Evolutionary conservation across 2,888 invertebrate genomes (phyloP), one percentile per base, ranked within the genome.

Genomic region (Eupithecia inturbata): DNA sequence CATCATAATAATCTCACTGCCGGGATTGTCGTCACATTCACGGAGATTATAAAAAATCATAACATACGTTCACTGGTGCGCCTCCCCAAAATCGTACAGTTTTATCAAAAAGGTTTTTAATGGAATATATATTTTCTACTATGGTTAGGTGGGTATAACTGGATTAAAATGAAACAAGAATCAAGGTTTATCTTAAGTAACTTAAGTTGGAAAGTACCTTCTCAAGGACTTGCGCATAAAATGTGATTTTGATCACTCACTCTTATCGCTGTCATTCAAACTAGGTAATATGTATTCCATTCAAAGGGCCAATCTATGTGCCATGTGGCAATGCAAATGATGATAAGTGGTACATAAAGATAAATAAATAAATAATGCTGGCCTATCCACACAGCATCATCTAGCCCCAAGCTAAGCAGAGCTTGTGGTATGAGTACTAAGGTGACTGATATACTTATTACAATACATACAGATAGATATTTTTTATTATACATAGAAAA

Each of bases 221-320:
- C 57, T 26, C 26, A 22, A 26, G 26, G 14, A 26, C 4, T 14
- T 26, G 26, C 26, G 14, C 22, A 26, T 57, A 57, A 57, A 57
- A 22, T 57, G 5, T 26, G 26, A 57, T 57, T 57, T 57, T 57
- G 26, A 57, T 57, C 22, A 57, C 26, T 26, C 57, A 14, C 4
- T 53, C 49, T 26, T 57, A 57, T 57, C 57, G 57, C 57, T 57
- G 22, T 57, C 57, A 26, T 57, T 57, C 57, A 57, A 57, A 57
- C 53, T 53, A 53, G 53, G 53, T 53, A 53, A 53, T 53, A 22
- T 26, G 14, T 57, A 57, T 57, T 57, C 57, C 57, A 26, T 57
- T 57, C 57, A 26, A 22, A 53, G 53, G 12, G 5, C 57, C 26
- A 57, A 57, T 26, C 26, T 57, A 57, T 26, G 57, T 26, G 6